Percentiles rank a stretch among this genome's conserved stretches.
Conservation (phyloP, 2,888 invertebrate species). For the Drosophila neonasuta region DNA sequence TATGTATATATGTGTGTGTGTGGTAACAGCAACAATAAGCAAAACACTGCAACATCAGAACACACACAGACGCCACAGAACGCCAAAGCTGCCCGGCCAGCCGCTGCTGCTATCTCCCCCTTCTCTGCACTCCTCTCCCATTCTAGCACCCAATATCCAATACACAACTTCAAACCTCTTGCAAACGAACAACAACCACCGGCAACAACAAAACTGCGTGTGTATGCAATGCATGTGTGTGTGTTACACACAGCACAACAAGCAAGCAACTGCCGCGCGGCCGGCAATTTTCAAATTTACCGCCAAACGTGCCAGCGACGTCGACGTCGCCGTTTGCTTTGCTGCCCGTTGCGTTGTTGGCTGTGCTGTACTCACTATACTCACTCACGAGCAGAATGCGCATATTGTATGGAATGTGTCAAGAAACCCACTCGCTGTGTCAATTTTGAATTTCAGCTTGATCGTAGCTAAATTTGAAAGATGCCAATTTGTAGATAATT, state of each 20-base stretch:
- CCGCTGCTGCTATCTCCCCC: conserved; percentile 14
- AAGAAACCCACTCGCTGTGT: conserved; percentile 86
- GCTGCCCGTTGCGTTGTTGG: conserved; percentile 39
- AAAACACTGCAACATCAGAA: conserved; percentile 44
- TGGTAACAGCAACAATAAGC: conserved; percentile 60
- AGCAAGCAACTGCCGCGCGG: conserved; percentile 53
- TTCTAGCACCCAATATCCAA: conserved; percentile 19
- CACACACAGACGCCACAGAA: conserved; percentile 39
- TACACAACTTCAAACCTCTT: conserved; percentile 33
- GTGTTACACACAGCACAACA: conserved; percentile 10
- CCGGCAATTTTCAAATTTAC: conserved; percentile 82
- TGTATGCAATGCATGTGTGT: neutral
- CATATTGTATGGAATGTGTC: conserved; percentile 84
- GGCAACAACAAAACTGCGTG: conserved; percentile 12
- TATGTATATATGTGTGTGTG: conserved; percentile 47
- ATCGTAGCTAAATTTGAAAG: conserved; percentile 57
- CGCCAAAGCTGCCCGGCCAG: conserved; percentile 49
- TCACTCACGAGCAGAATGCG: conserved; percentile 81
- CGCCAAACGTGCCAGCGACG: conserved; percentile 80
- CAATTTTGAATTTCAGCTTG: conserved; percentile 75
- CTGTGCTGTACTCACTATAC: conserved; percentile 69
- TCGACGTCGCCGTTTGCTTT: conserved; percentile 58
- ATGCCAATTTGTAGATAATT: conserved; percentile 50
- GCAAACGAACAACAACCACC: conserved; percentile 44
- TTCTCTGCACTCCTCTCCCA: neutral